phyloP scores from a whole-genome alignment of 2,113 vertebrate species.

The Elephantulus edwardii region DNA sequence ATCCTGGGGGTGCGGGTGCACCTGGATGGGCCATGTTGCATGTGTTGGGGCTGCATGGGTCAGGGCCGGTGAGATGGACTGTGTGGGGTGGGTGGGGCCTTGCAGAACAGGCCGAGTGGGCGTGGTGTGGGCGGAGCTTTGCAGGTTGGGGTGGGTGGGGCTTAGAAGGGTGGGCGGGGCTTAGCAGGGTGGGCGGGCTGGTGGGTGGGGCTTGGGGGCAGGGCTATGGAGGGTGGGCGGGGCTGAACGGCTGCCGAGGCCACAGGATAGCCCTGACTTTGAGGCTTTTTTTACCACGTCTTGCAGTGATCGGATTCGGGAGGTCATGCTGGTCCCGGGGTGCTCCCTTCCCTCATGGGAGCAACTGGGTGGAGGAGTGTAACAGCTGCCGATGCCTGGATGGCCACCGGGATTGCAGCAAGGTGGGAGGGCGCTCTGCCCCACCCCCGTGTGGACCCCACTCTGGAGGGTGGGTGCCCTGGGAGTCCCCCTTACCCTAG shows the following conservation, averaged over 20 bases:
- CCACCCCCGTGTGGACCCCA: rapidly evolving
- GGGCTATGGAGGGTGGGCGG: too few species aligned
- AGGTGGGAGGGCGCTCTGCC: slow-evolving; percentile 82
- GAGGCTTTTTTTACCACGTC: too few species aligned
- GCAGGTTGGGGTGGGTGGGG: background rate
- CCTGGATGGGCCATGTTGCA: too few species aligned
- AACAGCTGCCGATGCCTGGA: slow-evolving; percentile 92
- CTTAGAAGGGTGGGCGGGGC: background rate
- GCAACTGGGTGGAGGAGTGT: slow-evolving; percentile 93
- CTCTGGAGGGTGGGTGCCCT: background rate
- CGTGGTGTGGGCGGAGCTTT: background rate
- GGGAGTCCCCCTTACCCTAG: background rate
- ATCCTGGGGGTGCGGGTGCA: background rate
- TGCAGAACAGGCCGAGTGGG: too few species aligned
- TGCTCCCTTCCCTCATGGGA: slow-evolving; percentile 89
- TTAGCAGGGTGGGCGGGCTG: background rate
- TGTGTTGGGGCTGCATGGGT: background rate
- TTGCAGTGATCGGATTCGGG: slow-evolving; percentile 88
- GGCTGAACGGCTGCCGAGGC: too few species aligned
- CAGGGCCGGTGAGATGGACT: background rate
- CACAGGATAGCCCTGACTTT: too few species aligned
- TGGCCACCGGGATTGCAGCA: slow-evolving; percentile 90
- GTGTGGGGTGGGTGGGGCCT: background rate
- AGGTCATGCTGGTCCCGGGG: slow-evolving; percentile 90
- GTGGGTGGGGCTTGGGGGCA: too few species aligned